Evolutionary conservation across 1,140 invertebrate species (phyloP), one percentile per base, ranked within the genome.

Genomic region (Calosoma granatense): DNA sequence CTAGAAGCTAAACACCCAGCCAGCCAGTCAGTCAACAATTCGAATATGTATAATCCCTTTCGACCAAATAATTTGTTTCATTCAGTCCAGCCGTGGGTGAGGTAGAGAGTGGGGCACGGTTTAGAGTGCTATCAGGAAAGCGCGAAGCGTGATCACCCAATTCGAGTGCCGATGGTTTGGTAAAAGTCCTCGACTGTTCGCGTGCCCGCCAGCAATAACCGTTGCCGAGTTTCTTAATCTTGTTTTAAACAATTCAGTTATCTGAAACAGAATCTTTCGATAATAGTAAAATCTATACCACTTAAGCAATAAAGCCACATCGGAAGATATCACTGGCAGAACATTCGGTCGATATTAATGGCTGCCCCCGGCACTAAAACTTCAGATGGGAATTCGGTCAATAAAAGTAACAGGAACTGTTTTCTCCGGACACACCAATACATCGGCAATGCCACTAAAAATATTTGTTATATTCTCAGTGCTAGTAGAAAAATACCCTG

Each of bases 221-320:
- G 17, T 47, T 47, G 6, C 17, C 41, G 41, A 47, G 9, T 47
- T 47, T 47, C 41, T 47, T 47, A 47, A 47, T 47, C 41, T 47
- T 47, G 41, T 47, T 47, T 47, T 47, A 47, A 47, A 47, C 41
- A 47, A 47, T 47, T 47, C 41, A 47, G 41, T 47, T 47, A 47
- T 47, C 41, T 47, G 41, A 6, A 11, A 47, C 15, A 17, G 41
- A 47, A 47, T 47, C 41, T 47, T 47, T 47, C 41, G 41, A 47
- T 47, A 47, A 47, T 47, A 47, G 41, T 47, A 6, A 47, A 47
- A 47, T 47, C 41, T 47, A 47, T 47, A 47, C 41, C 41, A 47
- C 41, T 47, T 47, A 47, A 17, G 41, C 41, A 47, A 47, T 47
- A 47, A 47, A 47, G 17, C 9, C 41, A 47, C 41, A 17, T 47